Conservation (phyloP, 2,113 vertebrate genomes). For the Nematolebias whitei region DNA sequence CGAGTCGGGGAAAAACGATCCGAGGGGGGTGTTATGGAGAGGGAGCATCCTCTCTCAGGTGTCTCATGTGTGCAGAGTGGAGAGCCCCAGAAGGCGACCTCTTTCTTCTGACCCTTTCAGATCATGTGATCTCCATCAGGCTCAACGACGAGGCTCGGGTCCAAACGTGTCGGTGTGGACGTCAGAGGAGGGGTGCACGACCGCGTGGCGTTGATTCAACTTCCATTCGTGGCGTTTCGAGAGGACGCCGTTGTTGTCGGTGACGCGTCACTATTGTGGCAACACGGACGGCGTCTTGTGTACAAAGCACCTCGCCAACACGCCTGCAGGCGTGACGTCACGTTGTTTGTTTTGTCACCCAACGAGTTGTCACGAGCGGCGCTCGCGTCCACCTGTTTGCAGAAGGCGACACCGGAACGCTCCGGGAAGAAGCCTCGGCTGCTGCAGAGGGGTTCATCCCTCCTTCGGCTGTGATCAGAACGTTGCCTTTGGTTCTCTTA, state of each 20-base stretch:
- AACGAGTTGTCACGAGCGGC: constrained; percentile 54
- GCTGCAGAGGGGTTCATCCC: no score
- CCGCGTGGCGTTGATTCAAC: constrained; percentile 17
- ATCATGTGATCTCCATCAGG: no score
- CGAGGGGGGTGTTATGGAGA: no score
- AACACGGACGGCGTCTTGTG: constrained; percentile 56
- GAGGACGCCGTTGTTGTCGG: constrained; percentile 61
- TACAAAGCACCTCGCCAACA: constrained; percentile 69
- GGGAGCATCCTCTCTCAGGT: no score
- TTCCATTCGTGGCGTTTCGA: constrained; percentile 43
- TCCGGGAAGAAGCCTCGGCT: constrained; percentile 24
- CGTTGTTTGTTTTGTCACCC: constrained; percentile 49
- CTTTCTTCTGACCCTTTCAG: constrained; percentile 65
- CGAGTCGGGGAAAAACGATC: no score
- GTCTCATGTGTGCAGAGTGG: constrained; percentile 23
- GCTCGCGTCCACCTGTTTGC: constrained; percentile 60
- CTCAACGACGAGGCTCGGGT: constrained; percentile 41
- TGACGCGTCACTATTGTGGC: constrained; percentile 67
- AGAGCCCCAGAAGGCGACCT: constrained; percentile 37
- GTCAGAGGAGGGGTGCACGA: constrained; percentile 11
- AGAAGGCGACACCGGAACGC: constrained; percentile 51
- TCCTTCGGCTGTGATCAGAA: no score
- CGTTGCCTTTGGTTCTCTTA: no score
- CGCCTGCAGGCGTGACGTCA: constrained; percentile 61
- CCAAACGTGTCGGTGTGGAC: constrained; percentile 55